These are phyloP conservation scores for Craniophora ligustri DNA, from an alignment of 2,888 invertebrate genomes.

Conservation along the genomic window DNA sequence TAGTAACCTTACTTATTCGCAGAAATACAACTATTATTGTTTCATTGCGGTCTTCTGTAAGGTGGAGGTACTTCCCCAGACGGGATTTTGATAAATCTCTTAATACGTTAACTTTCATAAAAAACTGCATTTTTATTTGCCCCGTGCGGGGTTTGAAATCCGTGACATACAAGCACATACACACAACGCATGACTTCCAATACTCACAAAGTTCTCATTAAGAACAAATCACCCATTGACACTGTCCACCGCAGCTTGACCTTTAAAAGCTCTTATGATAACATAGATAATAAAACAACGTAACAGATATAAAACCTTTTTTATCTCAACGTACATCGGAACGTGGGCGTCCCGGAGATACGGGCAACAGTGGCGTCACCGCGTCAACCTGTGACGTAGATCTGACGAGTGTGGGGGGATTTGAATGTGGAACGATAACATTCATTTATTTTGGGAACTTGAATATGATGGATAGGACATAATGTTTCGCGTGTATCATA, in stretches of 20 bases:
- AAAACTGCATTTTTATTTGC: no score
- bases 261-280: conserved; percentile 6
- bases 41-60: no score
- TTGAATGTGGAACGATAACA: conserved; percentile 14
- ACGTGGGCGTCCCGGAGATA: conserved; percentile 16
- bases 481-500: neutral
- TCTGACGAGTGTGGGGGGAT: neutral
- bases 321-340: neutral
- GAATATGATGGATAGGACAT: conserved; percentile 2
- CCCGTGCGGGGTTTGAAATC: no score
- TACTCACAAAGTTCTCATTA: no score
- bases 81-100: no score
- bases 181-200: no score
- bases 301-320: conserved; percentile 3
- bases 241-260: neutral
- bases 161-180: no score
- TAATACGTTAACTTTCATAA: no score
- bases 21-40: no score
- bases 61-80: no score
- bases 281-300: neutral
- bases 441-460: conserved; percentile 10
- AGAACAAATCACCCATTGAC: neutral
- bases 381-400: conserved; percentile 17
- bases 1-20: no score
- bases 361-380: conserved; percentile 17